These are phyloP conservation scores for Eremophila alpestris DNA, from an alignment of 2,797 vertebrate genomes.

Conservation along the genomic window DNA sequence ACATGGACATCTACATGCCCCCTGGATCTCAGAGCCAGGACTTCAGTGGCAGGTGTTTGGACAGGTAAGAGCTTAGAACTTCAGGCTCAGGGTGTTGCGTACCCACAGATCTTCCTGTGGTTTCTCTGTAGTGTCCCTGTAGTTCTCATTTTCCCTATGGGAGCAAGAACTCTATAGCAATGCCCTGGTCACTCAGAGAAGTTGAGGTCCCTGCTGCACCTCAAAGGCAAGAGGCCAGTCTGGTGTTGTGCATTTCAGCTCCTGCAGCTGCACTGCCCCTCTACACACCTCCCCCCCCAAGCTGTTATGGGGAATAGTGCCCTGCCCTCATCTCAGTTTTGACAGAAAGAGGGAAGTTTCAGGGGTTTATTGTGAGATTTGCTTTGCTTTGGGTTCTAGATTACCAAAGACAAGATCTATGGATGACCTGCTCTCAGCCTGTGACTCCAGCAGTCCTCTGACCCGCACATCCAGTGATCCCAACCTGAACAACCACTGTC, in stretches of 20 bases:
- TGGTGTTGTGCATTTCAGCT: neutral
- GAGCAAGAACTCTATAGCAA: neutral
- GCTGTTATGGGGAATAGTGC: neutral
- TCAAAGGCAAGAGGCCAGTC: neutral
- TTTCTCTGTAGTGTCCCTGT: neutral
- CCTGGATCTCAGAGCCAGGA: slow-evolving; percentile 87
- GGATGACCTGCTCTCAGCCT: slow-evolving; percentile 93
- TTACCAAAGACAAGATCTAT: slow-evolving; percentile 97
- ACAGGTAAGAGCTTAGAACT: slow-evolving; percentile 80
- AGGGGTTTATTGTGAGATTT: neutral
- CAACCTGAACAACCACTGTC: slow-evolving; percentile 97
- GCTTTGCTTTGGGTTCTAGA: slow-evolving; percentile 72
- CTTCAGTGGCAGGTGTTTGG: slow-evolving; percentile 88
- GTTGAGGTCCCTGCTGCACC: neutral
- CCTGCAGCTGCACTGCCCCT: neutral
- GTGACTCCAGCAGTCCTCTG: slow-evolving; percentile 88
- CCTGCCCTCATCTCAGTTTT: neutral
- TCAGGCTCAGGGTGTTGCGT: neutral
- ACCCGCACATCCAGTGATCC: slow-evolving; percentile 98
- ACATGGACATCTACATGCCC: slow-evolving; percentile 92
- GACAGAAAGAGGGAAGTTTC: neutral
- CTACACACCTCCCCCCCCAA: no score
- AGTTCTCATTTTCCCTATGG: neutral
- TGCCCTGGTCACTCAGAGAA: neutral
- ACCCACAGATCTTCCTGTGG: neutral